Evolutionary conservation across 1,140 invertebrate genomes (phyloP).

Genomic region (Psilanteris sp.): DNA sequence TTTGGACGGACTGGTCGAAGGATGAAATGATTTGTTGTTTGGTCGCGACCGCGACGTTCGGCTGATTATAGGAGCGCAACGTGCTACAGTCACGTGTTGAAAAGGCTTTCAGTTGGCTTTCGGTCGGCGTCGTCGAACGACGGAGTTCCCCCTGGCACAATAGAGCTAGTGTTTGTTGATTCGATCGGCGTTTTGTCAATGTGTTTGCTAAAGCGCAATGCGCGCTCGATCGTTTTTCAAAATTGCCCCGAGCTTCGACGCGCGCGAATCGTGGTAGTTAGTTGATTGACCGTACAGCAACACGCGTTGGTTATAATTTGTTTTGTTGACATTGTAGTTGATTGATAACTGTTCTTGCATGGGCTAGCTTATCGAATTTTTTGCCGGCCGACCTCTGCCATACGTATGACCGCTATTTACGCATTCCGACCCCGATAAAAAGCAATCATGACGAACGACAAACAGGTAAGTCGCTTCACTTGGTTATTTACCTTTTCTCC

Average conservation of each 20-base stretch:
- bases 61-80: constrained; percentile 52
- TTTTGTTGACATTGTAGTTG: constrained; percentile 60
- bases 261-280: no score
- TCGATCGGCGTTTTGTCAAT: no score
- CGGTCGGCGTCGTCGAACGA: constrained; percentile 48
- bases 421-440: constrained; percentile 47
- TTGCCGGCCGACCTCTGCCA: constrained; percentile 40
- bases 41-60: no score
- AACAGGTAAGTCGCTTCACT: constrained; percentile 74
- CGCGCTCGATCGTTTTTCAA: no score
- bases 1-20: no score
- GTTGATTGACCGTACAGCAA: no score
- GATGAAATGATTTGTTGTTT: no score
- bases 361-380: constrained; percentile 71
- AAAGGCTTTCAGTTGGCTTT: constrained; percentile 60
- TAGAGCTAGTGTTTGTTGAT: no score
- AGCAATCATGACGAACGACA: constrained; percentile 77
- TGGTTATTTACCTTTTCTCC: no score
- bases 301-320: constrained; percentile 54
- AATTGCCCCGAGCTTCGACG: no score
- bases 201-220: no score
- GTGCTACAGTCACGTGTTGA: constrained; percentile 58
- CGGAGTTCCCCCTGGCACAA: no score
- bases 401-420: constrained; percentile 56
- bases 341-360: constrained; percentile 70